These are phyloP conservation scores for Ceraclea dissimilis DNA, from an alignment of 2,888 invertebrate species.

Conservation along the genomic window DNA sequence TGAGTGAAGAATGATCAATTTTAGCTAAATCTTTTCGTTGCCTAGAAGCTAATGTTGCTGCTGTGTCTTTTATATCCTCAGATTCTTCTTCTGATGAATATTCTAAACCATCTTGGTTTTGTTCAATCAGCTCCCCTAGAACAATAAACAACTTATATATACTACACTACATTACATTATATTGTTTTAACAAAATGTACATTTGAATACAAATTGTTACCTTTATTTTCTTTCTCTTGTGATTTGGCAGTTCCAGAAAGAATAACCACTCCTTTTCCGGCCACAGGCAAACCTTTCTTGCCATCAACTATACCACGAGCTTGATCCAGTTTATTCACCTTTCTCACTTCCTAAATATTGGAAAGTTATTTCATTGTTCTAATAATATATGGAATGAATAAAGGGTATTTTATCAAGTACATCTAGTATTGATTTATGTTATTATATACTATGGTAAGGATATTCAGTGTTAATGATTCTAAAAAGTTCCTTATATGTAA, in stretches of 20 bases:
- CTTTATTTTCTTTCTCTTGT: conserved; percentile 64
- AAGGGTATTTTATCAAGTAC: no score
- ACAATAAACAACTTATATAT: no score
- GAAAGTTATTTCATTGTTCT: background rate
- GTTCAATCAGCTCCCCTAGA: conserved; percentile 95
- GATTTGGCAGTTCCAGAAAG: conserved; percentile 74
- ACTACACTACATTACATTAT: no score
- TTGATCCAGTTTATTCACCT: conserved; percentile 66
- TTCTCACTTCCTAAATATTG: conserved; percentile 61
- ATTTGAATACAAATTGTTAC: no score
- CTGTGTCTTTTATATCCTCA: conserved; percentile 87
- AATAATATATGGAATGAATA: background rate
- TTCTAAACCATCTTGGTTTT: conserved; percentile 95
- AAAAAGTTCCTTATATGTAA: no score
- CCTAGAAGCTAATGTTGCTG: conserved; percentile 81
- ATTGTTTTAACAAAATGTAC: no score
- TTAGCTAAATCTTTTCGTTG: conserved; percentile 88
- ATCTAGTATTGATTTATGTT: no score
- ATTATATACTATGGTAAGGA: no score
- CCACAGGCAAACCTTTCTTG: conserved; percentile 42
- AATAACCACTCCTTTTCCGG: conserved; percentile 61
- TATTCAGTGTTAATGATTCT: no score
- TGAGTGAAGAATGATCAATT: conserved; percentile 81
- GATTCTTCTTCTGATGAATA: conserved; percentile 97
- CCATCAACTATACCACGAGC: conserved; percentile 45